Base-by-base conservation (phyloP, 2,888 invertebrate genomes). In the Didymodactylos carnosus region DNA sequence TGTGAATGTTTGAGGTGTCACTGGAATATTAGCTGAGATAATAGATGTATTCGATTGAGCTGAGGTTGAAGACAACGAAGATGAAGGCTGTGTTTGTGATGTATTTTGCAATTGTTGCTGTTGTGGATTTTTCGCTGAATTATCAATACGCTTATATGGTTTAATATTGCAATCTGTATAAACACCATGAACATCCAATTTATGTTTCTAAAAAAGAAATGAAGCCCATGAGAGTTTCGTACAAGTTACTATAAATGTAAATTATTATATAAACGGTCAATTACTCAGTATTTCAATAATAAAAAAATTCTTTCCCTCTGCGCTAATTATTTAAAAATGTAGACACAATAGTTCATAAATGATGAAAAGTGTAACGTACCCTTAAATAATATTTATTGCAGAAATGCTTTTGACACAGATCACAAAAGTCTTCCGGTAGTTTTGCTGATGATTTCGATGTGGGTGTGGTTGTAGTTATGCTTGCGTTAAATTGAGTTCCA, bases 301-400 rank as follows among this genome's bases (percentile, higher is more conserved):
- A n/a, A n/a, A n/a, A n/a, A n/a, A n/a, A n/a, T n/a, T n/a, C n/a
- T n/a, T n/a, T n/a, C n/a, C n/a, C n/a, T n/a, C n/a, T n/a, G n/a
- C n/a, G n/a, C n/a, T n/a, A 19, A 19, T 46, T n/a, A n/a, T n/a
- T n/a, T n/a, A n/a, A n/a, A n/a, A n/a, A n/a, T n/a, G n/a, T n/a
- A n/a, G n/a, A n/a, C n/a, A n/a, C n/a, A n/a, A n/a, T n/a, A n/a
- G 19, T 19, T 46, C 19, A 19, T 16, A 19, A 49, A 10, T 10
- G 16, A 41, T 41, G 41, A 41, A 41, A 41, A 41, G 16, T 19
- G 13, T 41, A 46, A 46, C 46, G 16, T 46, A 46, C 46, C n/a
- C 46, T 4, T 46, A 46, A 46, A 46, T 46, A 46, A 46, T 46
- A 46, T 46, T 46, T 23, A 43, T 74, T 74, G 39, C 74, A 74